These are phyloP conservation scores for Beaufortia kweichowensis DNA, from an alignment of 2,113 vertebrate species.

Conservation along the genomic window DNA sequence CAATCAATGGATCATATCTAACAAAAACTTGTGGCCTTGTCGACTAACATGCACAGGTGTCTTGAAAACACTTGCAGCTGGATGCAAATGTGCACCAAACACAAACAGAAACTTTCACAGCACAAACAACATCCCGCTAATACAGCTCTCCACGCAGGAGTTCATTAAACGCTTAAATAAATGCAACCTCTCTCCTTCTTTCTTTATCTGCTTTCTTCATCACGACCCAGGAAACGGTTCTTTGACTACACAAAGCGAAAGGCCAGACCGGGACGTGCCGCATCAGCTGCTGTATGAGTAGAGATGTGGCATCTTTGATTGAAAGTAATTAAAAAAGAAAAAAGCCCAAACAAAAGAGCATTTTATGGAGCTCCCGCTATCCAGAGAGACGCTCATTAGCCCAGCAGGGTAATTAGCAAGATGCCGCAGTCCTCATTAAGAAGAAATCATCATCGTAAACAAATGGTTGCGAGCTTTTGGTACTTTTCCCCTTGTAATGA, in stretches of 20 bases:
- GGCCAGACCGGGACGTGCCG: constrained; percentile 13
- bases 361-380: constrained; percentile 71
- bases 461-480: constrained; percentile 72
- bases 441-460: constrained; percentile 75
- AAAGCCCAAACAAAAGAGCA: constrained; percentile 68
- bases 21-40: too few relatives aligned
- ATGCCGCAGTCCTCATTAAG: constrained; percentile 77
- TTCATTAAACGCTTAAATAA: constrained; percentile 33
- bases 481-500: constrained; percentile 71
- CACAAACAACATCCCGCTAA: constrained; percentile 11
- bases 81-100: background rate
- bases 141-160: background rate
- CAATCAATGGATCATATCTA: too few relatives aligned
- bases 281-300: constrained; percentile 37
- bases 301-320: constrained; percentile 63
- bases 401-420: constrained; percentile 79
- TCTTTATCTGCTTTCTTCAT: background rate
- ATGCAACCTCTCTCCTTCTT: background rate
- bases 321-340: constrained; percentile 70
- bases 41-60: background rate
- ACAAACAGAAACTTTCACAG: background rate
- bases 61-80: background rate
- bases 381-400: constrained; percentile 76
- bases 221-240: constrained; percentile 50
- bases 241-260: constrained; percentile 19